Evolutionary conservation across 2,888 invertebrate species (phyloP).

Genomic region (Ligdia adustata): DNA sequence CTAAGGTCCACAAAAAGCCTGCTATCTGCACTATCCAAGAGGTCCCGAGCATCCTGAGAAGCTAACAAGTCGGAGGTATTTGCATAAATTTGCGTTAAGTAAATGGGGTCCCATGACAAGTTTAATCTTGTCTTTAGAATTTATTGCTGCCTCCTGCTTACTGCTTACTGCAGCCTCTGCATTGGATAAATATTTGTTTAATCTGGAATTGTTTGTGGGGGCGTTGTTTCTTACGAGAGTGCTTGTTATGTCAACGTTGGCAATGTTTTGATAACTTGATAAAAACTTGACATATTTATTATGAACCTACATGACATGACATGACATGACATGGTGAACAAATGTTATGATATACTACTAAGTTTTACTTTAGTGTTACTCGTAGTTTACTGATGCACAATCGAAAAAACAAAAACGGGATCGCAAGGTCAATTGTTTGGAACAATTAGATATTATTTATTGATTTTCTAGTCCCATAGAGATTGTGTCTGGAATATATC

Average conservation of each 20-base stretch:
- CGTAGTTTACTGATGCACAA: too few species aligned
- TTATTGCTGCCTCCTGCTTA: conserved; percentile 79
- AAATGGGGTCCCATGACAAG: conserved; percentile 82
- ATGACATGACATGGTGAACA: too few species aligned
- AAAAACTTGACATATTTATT: too few species aligned
- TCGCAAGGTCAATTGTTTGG: too few species aligned
- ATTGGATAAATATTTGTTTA: conserved; percentile 24
- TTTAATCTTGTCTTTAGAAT: conserved; percentile 81
- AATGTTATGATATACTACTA: too few species aligned
- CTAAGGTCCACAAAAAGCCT: conserved; percentile 27
- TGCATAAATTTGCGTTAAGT: conserved; percentile 84
- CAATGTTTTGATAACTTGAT: conserved; percentile 3
- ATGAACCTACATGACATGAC: too few species aligned
- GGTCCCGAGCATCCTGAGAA: conserved; percentile 53
- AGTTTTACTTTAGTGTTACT: too few species aligned
- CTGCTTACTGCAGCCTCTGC: conserved; percentile 52
- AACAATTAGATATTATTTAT: too few species aligned
- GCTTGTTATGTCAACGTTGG: not conserved
- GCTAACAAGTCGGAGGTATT: conserved; percentile 73
- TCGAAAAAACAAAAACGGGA: too few species aligned
- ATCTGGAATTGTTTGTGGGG: conserved; percentile 16
- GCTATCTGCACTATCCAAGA: conserved; percentile 47
- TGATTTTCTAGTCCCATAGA: too few species aligned
- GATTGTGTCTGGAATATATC: too few species aligned
- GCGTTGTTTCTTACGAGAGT: not conserved